Evolutionary conservation across 2,113 vertebrate species (phyloP).

Genomic region (Poeciliopsis occidentalis): DNA sequence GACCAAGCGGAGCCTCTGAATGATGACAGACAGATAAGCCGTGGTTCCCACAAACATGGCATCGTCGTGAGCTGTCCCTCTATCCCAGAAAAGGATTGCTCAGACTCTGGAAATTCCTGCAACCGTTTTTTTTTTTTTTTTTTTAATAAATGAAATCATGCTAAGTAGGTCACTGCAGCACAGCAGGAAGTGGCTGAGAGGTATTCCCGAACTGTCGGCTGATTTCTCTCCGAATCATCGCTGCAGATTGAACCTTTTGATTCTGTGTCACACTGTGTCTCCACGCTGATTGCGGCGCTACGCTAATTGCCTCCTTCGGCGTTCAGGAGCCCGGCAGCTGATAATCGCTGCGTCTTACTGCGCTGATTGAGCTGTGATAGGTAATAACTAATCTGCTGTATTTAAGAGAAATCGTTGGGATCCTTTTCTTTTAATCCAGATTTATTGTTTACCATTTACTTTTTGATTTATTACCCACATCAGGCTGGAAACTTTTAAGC

Average conservation of each 20-base stretch:
- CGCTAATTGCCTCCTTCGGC: neutral
- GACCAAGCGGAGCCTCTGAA: neutral
- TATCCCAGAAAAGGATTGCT: slow-evolving; percentile 23
- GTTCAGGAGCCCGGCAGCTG: neutral
- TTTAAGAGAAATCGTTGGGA: neutral
- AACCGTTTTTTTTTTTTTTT: neutral
- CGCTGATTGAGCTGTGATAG: neutral
- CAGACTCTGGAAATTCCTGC: slow-evolving; percentile 41
- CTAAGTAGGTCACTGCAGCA: slow-evolving; percentile 59
- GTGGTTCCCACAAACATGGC: slow-evolving; percentile 1
- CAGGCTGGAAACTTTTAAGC: neutral
- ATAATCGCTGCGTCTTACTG: neutral
- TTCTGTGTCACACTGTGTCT: slow-evolving; percentile 18
- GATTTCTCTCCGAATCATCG: slow-evolving; percentile 32
- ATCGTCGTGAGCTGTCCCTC: slow-evolving; percentile 11
- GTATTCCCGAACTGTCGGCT: slow-evolving; percentile 34
- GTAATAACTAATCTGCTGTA: neutral
- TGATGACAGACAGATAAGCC: neutral
- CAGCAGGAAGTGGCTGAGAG: slow-evolving; percentile 36
- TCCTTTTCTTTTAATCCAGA: neutral
- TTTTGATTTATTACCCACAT: neutral
- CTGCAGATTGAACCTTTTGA: slow-evolving; percentile 36
- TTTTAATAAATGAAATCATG: slow-evolving; percentile 37
- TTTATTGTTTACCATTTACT: neutral
- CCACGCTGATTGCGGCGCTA: neutral